These are phyloP conservation scores for Tenthredo livida DNA, from an alignment of 2,888 invertebrate species.

Conservation along the genomic window DNA sequence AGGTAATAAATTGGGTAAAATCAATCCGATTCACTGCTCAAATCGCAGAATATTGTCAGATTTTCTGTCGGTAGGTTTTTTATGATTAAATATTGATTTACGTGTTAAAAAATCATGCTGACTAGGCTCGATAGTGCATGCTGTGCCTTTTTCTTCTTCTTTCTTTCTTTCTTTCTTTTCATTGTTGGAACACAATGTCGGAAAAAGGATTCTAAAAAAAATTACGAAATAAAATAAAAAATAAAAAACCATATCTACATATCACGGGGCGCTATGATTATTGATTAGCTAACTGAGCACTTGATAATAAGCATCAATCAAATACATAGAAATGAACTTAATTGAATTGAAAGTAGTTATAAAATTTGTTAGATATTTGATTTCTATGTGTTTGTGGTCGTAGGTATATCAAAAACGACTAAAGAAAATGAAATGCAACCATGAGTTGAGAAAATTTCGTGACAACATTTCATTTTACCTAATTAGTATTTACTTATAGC, in stretches of 20 bases:
- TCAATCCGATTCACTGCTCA: background rate
- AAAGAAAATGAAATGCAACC: background rate
- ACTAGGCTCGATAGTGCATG: constrained; percentile 30
- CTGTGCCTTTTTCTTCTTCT: background rate
- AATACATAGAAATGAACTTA: background rate
- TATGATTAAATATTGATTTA: constrained; percentile 7
- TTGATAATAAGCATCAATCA: background rate
- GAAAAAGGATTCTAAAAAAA: background rate
- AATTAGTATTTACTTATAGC: background rate
- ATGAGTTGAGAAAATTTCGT: background rate
- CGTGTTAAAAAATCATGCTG: constrained; percentile 19
- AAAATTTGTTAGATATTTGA: background rate
- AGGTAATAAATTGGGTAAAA: background rate
- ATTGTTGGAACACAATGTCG: background rate
- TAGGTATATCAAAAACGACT: background rate
- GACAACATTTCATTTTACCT: background rate
- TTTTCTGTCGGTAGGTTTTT: background rate
- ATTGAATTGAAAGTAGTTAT: background rate
- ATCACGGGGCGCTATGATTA: background rate
- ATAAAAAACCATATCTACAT: background rate
- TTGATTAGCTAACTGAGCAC: background rate
- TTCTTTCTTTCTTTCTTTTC: background rate
- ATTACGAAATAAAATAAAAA: background rate
- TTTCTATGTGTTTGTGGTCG: background rate
- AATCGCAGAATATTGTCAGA: constrained; percentile 21